Percentiles rank a stretch among this genome's conserved stretches.
phyloP scores from a whole-genome alignment of 2,888 invertebrate species.

The Arrhopalites spinosus region DNA sequence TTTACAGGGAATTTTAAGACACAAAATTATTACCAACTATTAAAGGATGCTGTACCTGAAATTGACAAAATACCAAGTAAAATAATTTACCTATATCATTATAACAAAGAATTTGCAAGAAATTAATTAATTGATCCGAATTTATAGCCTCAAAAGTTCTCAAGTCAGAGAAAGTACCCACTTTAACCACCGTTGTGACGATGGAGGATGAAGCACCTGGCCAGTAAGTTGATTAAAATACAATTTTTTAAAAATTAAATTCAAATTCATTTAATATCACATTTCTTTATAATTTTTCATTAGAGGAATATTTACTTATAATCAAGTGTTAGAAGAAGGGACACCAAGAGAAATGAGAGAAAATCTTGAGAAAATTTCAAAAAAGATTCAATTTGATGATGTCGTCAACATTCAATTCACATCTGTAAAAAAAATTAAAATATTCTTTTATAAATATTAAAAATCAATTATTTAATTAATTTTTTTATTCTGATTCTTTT shows the following conservation, averaged over 20 bases:
- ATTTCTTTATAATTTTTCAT: neutral
- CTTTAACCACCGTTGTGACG: conserved; percentile 65
- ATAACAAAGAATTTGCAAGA: no score
- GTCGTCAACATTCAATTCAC: conserved; percentile 81
- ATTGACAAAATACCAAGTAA: no score
- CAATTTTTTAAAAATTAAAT: neutral
- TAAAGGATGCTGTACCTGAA: conserved; percentile 68
- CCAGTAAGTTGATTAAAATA: neutral
- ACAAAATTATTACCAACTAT: conserved; percentile 71
- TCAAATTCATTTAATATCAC: neutral
- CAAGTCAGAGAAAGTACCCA: conserved; percentile 62
- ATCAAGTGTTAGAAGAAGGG: conserved; percentile 56
- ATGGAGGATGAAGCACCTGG: conserved; percentile 32
- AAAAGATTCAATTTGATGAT: conserved; percentile 68
- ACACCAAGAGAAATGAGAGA: conserved; percentile 59
- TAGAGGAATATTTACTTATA: conserved; percentile 24
- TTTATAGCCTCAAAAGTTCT: conserved; percentile 55
- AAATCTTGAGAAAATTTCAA: conserved; percentile 61
- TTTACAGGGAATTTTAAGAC: no score
- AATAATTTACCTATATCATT: no score
- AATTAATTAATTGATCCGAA: no score
- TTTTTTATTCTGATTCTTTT: neutral
- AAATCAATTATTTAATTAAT: neutral
- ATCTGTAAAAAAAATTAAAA: conserved; percentile 65
- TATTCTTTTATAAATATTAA: neutral